phyloP scores from a whole-genome alignment of 37 sponge, comb jelly and placozoan genomes.

The Spongia lamella region DNA sequence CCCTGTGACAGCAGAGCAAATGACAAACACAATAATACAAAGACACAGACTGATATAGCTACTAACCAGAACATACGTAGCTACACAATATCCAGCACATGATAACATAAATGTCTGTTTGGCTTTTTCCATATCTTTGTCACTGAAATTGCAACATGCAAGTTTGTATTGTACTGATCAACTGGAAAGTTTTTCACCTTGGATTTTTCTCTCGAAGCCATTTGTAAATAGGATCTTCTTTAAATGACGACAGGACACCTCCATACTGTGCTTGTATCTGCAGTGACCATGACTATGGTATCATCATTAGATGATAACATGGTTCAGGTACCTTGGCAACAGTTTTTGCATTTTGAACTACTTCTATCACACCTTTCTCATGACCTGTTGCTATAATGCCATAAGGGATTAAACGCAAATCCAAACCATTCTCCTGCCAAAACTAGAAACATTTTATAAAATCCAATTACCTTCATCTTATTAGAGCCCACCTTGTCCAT shows the following conservation, averaged over 20 bases:
- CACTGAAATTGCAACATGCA: conserved; percentile 39
- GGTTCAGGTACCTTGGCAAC: conserved; percentile 69
- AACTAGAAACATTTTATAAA: conserved; percentile 34
- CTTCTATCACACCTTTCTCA: conserved; percentile 89
- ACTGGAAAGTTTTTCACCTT: conserved; percentile 39
- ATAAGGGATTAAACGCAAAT: conserved; percentile 90
- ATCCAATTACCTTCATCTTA: not conserved
- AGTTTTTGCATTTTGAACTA: conserved; percentile 86
- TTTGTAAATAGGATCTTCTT: conserved; percentile 76
- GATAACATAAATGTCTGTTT: conserved; percentile 80
- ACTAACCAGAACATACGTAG: conserved; percentile 87
- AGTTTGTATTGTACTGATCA: too few relatives aligned
- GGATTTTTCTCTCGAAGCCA: conserved; percentile 85
- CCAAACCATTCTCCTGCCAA: conserved; percentile 81
- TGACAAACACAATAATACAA: not conserved
- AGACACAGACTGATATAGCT: not conserved
- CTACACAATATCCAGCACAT: conserved; percentile 96
- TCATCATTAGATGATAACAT: not conserved
- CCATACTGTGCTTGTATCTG: conserved; percentile 79
- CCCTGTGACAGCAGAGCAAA: conserved; percentile 36
- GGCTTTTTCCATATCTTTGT: conserved; percentile 57
- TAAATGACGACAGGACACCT: conserved; percentile 70
- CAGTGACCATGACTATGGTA: not conserved
- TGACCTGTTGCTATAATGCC: conserved; percentile 93
- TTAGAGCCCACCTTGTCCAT: conserved; percentile 80